These are phyloP conservation scores for Spea bombifrons DNA, from an alignment of 2,113 vertebrate genomes.

Conservation along the genomic window DNA sequence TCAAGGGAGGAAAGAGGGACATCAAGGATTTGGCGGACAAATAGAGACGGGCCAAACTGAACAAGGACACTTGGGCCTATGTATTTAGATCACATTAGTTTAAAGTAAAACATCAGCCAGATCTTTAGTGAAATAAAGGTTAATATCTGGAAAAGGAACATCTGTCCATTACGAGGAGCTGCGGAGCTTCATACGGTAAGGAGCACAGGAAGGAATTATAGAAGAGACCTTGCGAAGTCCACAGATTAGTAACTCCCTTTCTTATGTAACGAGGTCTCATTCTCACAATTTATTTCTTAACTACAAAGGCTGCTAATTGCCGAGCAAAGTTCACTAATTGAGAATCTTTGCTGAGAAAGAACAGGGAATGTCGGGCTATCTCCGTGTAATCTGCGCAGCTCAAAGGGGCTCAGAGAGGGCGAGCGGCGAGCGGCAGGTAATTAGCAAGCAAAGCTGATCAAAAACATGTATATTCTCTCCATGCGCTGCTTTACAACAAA, in stretches of 20 bases:
- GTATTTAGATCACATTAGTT: too few species aligned
- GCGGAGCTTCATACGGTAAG: too few species aligned
- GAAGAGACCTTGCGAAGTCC: not conserved
- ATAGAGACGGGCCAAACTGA: too few species aligned
- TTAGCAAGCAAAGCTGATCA: not conserved
- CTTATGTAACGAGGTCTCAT: not conserved
- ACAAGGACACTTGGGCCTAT: too few species aligned
- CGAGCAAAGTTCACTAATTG: not conserved
- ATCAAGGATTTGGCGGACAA: too few species aligned
- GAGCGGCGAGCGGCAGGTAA: not conserved
- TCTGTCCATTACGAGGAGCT: too few species aligned
- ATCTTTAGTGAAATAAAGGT: too few species aligned
- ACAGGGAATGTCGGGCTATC: not conserved
- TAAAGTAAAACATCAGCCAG: too few species aligned
- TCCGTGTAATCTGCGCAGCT: not conserved
- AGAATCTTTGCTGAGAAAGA: not conserved
- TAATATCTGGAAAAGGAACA: too few species aligned
- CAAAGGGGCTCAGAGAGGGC: not conserved
- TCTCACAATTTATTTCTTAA: not conserved
- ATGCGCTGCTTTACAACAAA: too few species aligned
- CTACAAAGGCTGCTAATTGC: constrained; percentile 1
- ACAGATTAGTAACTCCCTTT: not conserved
- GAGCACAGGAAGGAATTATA: too few species aligned
- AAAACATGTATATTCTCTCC: not conserved
- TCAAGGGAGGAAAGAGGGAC: too few species aligned